A percentile compares a stretch with the other conserved stretches of the same genome.
These are phyloP conservation scores for Thripadectes ignobilis DNA, from an alignment of 2,797 vertebrate genomes.

Conservation along the genomic window DNA sequence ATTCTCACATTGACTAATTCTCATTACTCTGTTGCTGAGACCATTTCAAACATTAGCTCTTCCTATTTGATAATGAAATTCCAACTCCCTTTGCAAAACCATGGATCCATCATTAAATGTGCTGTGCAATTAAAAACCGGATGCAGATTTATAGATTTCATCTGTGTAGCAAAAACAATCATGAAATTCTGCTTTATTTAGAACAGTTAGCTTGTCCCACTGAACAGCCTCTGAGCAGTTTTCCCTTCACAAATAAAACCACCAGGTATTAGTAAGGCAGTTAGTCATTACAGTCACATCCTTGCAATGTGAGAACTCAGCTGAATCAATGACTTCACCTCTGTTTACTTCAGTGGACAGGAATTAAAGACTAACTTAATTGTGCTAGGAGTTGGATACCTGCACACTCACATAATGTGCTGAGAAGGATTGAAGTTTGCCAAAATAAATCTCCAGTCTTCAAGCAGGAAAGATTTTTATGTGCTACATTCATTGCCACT, in stretches of 20 bases:
- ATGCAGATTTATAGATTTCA: not conserved
- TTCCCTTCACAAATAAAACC: not conserved
- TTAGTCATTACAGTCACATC: not conserved
- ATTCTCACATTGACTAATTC: not conserved
- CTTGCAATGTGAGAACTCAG: not conserved
- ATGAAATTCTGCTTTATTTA: not conserved
- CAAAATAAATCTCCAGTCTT: not conserved
- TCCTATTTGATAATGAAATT: not conserved
- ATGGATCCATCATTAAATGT: fast-evolving
- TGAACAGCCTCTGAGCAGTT: not conserved
- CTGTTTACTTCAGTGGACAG: not conserved
- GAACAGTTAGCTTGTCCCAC: not conserved
- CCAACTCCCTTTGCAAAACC: not conserved
- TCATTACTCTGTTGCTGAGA: not conserved
- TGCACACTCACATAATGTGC: not conserved
- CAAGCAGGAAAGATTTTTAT: not conserved
- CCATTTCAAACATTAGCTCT: not conserved
- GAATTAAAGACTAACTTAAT: not conserved
- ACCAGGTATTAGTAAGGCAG: not conserved
- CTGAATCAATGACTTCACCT: not conserved
- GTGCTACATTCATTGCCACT: not conserved
- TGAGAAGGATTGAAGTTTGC: not conserved
- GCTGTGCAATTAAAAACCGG: not conserved
- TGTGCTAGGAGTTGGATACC: not conserved
- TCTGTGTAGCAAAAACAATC: not conserved